Conservation (phyloP, 2,113 vertebrate species). For the Tor tambroides region DNA sequence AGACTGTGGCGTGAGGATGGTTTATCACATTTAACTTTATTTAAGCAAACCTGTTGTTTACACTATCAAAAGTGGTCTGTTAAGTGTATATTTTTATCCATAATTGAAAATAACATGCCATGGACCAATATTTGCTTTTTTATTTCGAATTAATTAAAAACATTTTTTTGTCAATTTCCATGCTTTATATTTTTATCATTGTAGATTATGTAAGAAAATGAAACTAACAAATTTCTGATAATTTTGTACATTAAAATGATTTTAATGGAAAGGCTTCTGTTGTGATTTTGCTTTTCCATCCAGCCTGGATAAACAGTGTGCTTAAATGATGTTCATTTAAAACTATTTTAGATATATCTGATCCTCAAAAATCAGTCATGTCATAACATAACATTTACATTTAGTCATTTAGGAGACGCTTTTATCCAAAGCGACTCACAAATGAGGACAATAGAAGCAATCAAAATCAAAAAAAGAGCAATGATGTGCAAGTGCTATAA, state of each 20-base stretch:
- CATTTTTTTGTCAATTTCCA: not conserved
- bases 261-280: not conserved
- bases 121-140: constrained; percentile 1
- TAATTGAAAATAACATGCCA: not conserved
- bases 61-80: not conserved
- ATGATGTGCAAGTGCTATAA: too few species aligned
- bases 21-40: not conserved
- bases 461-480: too few species aligned
- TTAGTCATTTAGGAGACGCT: too few species aligned
- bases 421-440: too few species aligned
- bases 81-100: constrained; percentile 4
- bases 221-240: not conserved
- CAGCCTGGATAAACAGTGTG: too few species aligned
- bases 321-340: not conserved
- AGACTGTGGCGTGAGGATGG: not conserved
- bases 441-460: too few species aligned
- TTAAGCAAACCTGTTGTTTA: not conserved
- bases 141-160: constrained; percentile 3
- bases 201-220: not conserved
- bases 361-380: not conserved
- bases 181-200: constrained; percentile 22
- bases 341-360: not conserved
- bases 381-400: not conserved
- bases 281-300: not conserved
- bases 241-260: not conserved